phyloP scores from a whole-genome alignment of 2,888 invertebrate genomes.

The Steinernema hermaphroditum region DNA sequence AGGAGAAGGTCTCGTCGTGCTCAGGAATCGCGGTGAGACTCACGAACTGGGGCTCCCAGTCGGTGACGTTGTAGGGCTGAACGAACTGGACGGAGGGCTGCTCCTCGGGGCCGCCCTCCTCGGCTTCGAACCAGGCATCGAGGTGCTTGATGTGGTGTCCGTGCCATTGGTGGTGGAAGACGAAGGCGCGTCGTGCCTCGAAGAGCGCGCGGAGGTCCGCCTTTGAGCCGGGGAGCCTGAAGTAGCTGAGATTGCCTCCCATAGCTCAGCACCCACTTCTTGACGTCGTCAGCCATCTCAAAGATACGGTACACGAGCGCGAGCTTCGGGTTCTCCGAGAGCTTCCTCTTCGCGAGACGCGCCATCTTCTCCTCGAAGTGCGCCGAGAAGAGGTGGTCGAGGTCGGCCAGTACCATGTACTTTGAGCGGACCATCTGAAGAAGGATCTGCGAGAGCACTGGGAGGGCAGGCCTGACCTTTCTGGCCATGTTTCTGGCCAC shows the following conservation, averaged over 20 bases:
- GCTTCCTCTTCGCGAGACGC: slow-evolving; percentile 28
- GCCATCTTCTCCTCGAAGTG: slow-evolving; percentile 40
- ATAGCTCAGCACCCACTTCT: background rate
- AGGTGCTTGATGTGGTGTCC: slow-evolving; percentile 40
- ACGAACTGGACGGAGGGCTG: slow-evolving; percentile 35
- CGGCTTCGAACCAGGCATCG: slow-evolving; percentile 41
- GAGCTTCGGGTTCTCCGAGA: slow-evolving; percentile 36
- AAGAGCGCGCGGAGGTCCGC: slow-evolving; percentile 35
- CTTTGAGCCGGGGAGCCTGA: slow-evolving; percentile 35
- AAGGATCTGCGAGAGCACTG: background rate
- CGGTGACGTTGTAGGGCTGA: slow-evolving; percentile 24
- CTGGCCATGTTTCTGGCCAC: slow-evolving; percentile 39
- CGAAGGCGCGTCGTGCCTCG: slow-evolving; percentile 34
- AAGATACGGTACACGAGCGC: slow-evolving; percentile 46
- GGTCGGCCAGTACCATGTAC: slow-evolving; percentile 44
- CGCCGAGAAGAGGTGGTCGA: slow-evolving; percentile 44
- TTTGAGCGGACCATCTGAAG: slow-evolving; percentile 37
- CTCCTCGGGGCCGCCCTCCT: slow-evolving; percentile 17
- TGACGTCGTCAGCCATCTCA: slow-evolving; percentile 37
- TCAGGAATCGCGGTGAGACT: slow-evolving; percentile 36
- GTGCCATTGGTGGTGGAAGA: slow-evolving; percentile 45
- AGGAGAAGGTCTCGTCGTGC: slow-evolving; percentile 42
- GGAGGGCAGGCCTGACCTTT: slow-evolving; percentile 31
- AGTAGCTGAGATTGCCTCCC: background rate
- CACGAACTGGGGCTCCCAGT: slow-evolving; percentile 47